Evolutionary conservation across 2,797 vertebrate species (phyloP).

Genomic region (Sebastes wilsoni): DNA sequence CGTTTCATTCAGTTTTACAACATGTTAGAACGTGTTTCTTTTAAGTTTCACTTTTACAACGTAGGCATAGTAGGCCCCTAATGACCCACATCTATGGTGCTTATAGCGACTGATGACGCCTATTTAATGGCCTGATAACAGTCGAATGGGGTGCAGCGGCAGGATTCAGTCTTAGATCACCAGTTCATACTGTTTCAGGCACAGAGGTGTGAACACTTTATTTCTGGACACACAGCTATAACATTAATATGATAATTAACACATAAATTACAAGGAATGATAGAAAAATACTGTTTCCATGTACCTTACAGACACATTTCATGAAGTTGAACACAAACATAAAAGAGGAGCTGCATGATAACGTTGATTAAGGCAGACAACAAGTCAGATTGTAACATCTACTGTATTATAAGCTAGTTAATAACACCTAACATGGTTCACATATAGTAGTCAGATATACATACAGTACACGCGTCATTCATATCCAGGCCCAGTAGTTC

Average conservation of each 20-base stretch:
- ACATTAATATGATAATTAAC: conserved; percentile 27
- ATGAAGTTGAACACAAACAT: conserved; percentile 8
- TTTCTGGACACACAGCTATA: conserved; percentile 10
- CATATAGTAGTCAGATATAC: conserved; percentile 43
- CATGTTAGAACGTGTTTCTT: too few species aligned
- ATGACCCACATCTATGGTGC: too few species aligned
- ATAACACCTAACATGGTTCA: conserved; percentile 22
- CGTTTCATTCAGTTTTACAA: too few species aligned
- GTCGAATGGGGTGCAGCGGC: not conserved
- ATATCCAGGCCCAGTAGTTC: conserved; percentile 53
- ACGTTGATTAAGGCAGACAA: conserved; percentile 2
- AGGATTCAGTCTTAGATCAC: conserved; percentile 19
- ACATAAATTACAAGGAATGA: conserved; percentile 44
- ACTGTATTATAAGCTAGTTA: conserved; percentile 30
- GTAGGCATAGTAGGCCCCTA: too few species aligned
- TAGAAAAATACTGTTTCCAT: conserved; percentile 35
- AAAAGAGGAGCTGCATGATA: not conserved
- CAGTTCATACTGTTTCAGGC: conserved; percentile 29
- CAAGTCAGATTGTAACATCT: conserved; percentile 22
- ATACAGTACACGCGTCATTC: conserved; percentile 36
- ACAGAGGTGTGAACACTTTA: conserved; percentile 13
- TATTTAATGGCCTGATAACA: too few species aligned
- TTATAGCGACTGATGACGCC: too few species aligned
- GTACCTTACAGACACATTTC: conserved; percentile 36
- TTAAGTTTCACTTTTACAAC: too few species aligned